phyloP scores from a whole-genome alignment of 2,113 vertebrate genomes.

The Python bivittatus region DNA sequence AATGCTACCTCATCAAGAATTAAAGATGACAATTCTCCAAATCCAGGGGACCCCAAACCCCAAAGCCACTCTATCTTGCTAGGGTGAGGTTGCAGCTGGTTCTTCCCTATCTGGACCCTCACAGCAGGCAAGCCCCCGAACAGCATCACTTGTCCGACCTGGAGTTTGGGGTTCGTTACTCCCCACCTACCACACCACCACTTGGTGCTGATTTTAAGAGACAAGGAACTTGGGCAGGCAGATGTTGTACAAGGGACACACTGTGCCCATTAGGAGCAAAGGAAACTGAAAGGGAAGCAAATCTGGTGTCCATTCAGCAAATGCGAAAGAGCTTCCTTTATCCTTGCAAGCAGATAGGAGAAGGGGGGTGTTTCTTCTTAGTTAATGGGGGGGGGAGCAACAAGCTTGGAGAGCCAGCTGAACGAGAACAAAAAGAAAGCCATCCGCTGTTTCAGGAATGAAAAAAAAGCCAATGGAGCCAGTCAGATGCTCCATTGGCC shows the following conservation, averaged over 20 bases:
- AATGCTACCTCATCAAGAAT: background rate
- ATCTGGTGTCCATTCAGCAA: conserved; percentile 35
- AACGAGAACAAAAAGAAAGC: conserved; percentile 13
- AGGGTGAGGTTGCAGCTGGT: background rate
- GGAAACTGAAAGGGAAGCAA: conserved; percentile 33
- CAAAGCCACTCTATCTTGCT: background rate
- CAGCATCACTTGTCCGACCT: background rate
- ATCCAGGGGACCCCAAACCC: background rate
- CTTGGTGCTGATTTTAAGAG: background rate
- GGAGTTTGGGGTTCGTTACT: background rate
- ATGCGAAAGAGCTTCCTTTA: conserved; percentile 33
- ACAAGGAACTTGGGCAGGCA: background rate
- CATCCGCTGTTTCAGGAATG: background rate
- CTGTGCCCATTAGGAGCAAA: conserved; percentile 27
- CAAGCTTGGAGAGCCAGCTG: background rate
- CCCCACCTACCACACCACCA: background rate
- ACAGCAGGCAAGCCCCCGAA: background rate
- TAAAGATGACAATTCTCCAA: background rate
- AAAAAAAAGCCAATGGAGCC: background rate
- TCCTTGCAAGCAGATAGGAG: accelerated
- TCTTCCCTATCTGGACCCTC: background rate
- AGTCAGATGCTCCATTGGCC: conserved; percentile 5
- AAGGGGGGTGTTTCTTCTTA: background rate
- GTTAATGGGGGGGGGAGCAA: background rate
- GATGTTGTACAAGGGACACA: background rate